Evolutionary conservation across 1,140 invertebrate genomes (phyloP), one percentile per base, ranked within the genome.

Genomic region (Luehdorfia chinensis): DNA sequence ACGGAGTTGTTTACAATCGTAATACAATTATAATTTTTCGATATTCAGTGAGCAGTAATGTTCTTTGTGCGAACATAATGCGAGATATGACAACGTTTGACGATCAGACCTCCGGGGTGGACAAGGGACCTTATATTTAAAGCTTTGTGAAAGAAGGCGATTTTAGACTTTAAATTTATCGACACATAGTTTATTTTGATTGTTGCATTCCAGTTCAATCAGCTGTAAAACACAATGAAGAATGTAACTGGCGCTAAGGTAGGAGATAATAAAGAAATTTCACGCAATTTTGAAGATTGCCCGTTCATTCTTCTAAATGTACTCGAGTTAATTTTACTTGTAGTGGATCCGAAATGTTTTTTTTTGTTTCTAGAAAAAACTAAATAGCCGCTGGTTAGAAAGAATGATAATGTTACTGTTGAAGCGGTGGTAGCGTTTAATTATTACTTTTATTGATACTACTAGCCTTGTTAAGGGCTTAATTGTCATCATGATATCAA

Each of bases 31-130:
- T 53, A 58, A 43, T 58, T 55, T 43, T 59, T 43, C 36, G 28
- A 65, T 57, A 54, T 57, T 67, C 63, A 64, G 16, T 67, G 64
- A 71, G 62, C 63, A 61, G 50, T 55, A 57, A 63, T 55, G 23
- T 25, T 13, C 12, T 53, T 55, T 54, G 32, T 12, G 19, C 6
- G 28, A 27, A n/a, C 27, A 59, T 52, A 65, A 60, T 59, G 14
- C 9, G 7, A 59, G 52, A 67, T 67, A 67, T 71, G 61, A 67
- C 64, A 71, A 60, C 41, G 16, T 62, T 53, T 60, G 67, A 67
- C 34, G 52, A 15, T 45, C 28, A 34, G 64, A 70, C 67, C 67
- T 47, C 63, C 66, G 44, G 16, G 11, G 33, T 36, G 33, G 33
- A 36, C 33, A 36, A 12, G 15, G 15, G 11, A 9, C 18, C 16